Evolutionary conservation across 2,888 invertebrate species (phyloP).

Genomic region (Dyspetes luteomarginatus): DNA sequence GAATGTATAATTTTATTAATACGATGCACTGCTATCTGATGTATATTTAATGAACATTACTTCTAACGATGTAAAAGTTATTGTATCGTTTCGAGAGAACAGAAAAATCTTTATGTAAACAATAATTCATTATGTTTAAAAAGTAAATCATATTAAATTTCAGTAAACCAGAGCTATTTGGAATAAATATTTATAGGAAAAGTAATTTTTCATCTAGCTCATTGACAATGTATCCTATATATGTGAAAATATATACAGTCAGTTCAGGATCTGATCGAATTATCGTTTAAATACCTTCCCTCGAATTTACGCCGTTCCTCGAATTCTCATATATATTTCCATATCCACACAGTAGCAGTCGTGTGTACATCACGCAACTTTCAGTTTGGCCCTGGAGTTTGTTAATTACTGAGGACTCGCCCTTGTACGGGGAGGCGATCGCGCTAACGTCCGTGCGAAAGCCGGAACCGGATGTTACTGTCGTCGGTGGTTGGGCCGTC

Average conservation of each 20-base stretch:
- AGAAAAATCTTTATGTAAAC: too few relatives aligned
- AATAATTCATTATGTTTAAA: too few relatives aligned
- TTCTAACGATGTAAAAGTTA: too few relatives aligned
- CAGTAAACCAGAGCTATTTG: too few relatives aligned
- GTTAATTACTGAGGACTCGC: slow-evolving; percentile 78
- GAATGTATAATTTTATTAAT: background rate
- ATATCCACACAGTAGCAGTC: slow-evolving; percentile 33
- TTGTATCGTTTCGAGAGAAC: background rate
- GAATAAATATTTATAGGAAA: too few relatives aligned
- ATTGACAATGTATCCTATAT: too few relatives aligned
- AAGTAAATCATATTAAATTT: too few relatives aligned
- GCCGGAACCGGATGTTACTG: slow-evolving; percentile 80
- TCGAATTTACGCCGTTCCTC: slow-evolving; percentile 18
- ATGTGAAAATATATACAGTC: too few relatives aligned
- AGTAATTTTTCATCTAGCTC: too few relatives aligned
- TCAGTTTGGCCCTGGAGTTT: slow-evolving; percentile 55
- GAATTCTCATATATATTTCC: slow-evolving; percentile 5
- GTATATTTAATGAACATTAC: background rate
- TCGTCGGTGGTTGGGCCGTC: slow-evolving; percentile 76
- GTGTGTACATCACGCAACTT: slow-evolving; percentile 57
- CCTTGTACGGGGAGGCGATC: slow-evolving; percentile 65
- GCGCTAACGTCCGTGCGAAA: slow-evolving; percentile 70
- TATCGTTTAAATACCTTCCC: slow-evolving; percentile 8
- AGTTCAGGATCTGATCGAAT: slow-evolving; percentile 20
- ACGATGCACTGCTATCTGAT: background rate